Percentiles rank a stretch among this genome's conserved stretches.
Evolutionary conservation across 2,797 vertebrate genomes (phyloP).

Genomic region (Gymnoscopelus microlampas): DNA sequence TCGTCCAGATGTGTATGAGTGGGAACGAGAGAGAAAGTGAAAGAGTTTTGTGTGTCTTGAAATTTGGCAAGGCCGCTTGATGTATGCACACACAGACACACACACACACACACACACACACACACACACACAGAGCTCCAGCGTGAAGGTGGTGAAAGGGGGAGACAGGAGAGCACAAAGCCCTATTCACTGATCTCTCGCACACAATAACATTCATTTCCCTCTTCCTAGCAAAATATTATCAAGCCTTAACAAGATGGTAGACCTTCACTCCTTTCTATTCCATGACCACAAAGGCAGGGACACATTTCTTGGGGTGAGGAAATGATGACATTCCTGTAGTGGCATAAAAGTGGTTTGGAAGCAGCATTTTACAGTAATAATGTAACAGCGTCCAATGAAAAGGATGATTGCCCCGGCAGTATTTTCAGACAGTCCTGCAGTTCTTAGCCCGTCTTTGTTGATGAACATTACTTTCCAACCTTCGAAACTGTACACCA

Average conservation of each 20-base stretch:
- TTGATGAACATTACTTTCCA: constrained; percentile 26
- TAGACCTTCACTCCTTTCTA: constrained; percentile 55
- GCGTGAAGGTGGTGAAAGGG: constrained; percentile 40
- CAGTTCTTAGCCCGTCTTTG: constrained; percentile 33
- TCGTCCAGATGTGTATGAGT: no score
- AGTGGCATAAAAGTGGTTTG: constrained; percentile 50
- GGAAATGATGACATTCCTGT: constrained; percentile 63
- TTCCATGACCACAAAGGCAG: constrained; percentile 57
- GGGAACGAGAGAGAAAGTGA: no score
- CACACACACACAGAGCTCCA: constrained; percentile 17
- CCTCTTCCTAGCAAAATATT: constrained; percentile 61
- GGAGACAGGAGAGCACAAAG: constrained; percentile 54
- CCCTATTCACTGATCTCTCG: constrained; percentile 55
- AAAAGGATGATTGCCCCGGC: constrained; percentile 39
- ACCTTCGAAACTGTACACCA: constrained; percentile 49
- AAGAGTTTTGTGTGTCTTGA: no score
- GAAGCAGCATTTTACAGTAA: constrained; percentile 56
- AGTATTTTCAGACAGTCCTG: constrained; percentile 26
- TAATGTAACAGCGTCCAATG: constrained; percentile 52
- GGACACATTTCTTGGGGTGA: constrained; percentile 43
- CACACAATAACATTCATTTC: constrained; percentile 16
- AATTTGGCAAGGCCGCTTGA: no score
- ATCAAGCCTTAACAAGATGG: constrained; percentile 62
- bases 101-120: constrained; percentile 7
- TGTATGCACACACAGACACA: constrained; percentile 14